These are phyloP conservation scores for Iguana delicatissima DNA, from an alignment of 2,797 vertebrate genomes.

Conservation along the genomic window DNA sequence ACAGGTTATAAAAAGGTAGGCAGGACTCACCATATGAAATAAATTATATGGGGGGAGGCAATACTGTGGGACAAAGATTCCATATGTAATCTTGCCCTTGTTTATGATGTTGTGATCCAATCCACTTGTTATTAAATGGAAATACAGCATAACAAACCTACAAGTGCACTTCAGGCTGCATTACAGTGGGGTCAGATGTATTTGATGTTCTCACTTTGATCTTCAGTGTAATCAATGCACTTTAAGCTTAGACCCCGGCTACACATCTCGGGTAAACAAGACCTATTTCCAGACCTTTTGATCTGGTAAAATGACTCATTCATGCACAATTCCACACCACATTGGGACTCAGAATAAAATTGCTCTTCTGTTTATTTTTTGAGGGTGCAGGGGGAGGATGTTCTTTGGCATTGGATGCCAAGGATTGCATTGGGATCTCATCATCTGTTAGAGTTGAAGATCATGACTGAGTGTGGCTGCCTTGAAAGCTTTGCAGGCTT, in stretches of 20 bases:
- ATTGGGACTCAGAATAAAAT: constrained; percentile 47
- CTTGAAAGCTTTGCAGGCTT: neutral
- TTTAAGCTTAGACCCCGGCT: constrained; percentile 80
- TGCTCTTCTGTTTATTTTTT: constrained; percentile 26
- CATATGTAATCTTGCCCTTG: constrained; percentile 52
- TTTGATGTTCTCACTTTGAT: constrained; percentile 86
- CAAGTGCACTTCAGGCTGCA: constrained; percentile 60
- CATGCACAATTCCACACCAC: constrained; percentile 60
- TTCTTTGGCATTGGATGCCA: constrained; percentile 33
- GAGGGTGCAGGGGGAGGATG: neutral
- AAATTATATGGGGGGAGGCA: constrained; percentile 48
- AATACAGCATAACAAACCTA: constrained; percentile 66
- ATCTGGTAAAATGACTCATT: constrained; percentile 78
- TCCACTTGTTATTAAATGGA: constrained; percentile 73
- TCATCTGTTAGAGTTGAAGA: neutral
- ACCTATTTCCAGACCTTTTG: constrained; percentile 78
- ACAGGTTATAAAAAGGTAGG: constrained; percentile 40
- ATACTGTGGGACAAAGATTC: constrained; percentile 16
- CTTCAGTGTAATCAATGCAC: constrained; percentile 74
- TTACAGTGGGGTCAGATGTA: constrained; percentile 77
- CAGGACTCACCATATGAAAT: constrained; percentile 56
- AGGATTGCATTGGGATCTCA: constrained; percentile 21
- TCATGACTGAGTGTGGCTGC: neutral
- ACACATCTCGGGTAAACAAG: constrained; percentile 79
- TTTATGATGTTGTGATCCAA: constrained; percentile 56